Evolutionary conservation across 2,797 vertebrate species (phyloP).

Genomic region (Coregonus suidteri): DNA sequence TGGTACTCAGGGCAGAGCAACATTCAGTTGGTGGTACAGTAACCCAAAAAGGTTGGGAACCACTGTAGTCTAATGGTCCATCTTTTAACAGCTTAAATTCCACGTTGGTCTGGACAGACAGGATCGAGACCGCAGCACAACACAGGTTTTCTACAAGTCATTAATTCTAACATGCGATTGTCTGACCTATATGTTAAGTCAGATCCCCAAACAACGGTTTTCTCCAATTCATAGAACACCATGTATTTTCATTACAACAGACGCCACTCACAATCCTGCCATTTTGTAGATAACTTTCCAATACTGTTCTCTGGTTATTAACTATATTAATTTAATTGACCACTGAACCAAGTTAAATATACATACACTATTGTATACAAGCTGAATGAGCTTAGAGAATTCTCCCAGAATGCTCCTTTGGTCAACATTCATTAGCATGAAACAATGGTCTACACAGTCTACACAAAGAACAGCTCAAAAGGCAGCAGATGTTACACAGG

Average conservation of each 20-base stretch:
- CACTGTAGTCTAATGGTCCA: background rate
- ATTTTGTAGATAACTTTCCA: background rate
- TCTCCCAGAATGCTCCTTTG: constrained; percentile 32
- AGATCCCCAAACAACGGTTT: background rate
- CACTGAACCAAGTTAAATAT: constrained; percentile 3
- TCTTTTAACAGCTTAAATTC: background rate
- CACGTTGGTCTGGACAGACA: constrained; percentile 1
- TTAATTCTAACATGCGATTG: constrained; percentile 42
- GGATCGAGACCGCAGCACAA: background rate
- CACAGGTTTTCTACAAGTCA: constrained; percentile 18
- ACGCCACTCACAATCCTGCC: background rate
- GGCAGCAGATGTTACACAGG: constrained; percentile 9
- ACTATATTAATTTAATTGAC: background rate
- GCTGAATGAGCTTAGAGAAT: constrained; percentile 12
- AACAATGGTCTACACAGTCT: constrained; percentile 8
- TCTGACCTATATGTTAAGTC: constrained; percentile 25
- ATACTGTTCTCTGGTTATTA: background rate
- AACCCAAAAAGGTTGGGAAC: no score
- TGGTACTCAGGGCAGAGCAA: no score
- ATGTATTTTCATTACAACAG: background rate
- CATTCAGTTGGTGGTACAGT: no score
- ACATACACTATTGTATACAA: background rate
- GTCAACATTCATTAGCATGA: constrained; percentile 14
- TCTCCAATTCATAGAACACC: background rate
- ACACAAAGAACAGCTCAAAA: constrained; percentile 7